A percentile compares a stretch with the other conserved stretches of the same genome.
These are phyloP conservation scores for Pasiphila rectangulata DNA, from an alignment of 2,888 invertebrate species.

Conservation along the genomic window DNA sequence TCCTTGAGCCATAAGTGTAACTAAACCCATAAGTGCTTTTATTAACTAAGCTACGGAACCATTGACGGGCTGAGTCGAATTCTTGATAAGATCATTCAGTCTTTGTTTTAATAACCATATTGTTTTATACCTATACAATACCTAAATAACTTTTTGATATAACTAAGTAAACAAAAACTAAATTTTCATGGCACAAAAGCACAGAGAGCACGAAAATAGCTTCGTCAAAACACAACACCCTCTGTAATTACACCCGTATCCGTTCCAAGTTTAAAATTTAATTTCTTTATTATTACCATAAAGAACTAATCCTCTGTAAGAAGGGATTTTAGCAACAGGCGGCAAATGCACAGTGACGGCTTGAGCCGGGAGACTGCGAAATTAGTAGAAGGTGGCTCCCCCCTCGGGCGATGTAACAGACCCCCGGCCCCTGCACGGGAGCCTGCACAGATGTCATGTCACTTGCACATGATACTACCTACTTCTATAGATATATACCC, in stretches of 20 bases:
- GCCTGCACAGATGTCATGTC: conserved; percentile 36
- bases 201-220: conserved; percentile 16
- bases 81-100: too few relatives aligned
- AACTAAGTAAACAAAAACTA: neutral
- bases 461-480: conserved; percentile 11
- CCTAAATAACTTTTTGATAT: too few relatives aligned
- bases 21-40: too few relatives aligned
- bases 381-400: conserved; percentile 60
- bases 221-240: conserved; percentile 22
- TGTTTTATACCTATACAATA: too few relatives aligned
- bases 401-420: conserved; percentile 37
- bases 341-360: conserved; percentile 34
- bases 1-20: too few relatives aligned
- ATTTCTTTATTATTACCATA: conserved; percentile 53
- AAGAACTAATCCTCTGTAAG: conserved; percentile 52
- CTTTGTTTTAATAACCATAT: too few relatives aligned
- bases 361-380: conserved; percentile 60
- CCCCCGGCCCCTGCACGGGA: conserved; percentile 42
- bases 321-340: conserved; percentile 54
- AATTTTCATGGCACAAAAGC: conserved; percentile 1
- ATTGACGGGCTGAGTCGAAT: too few relatives aligned
- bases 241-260: conserved; percentile 28
- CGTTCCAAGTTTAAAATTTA: conserved; percentile 40
- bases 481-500: too few relatives aligned
- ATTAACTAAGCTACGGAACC: too few relatives aligned